Evolutionary conservation across 2,797 vertebrate genomes (phyloP).

Genomic region (Oreochromis mossambicus): DNA sequence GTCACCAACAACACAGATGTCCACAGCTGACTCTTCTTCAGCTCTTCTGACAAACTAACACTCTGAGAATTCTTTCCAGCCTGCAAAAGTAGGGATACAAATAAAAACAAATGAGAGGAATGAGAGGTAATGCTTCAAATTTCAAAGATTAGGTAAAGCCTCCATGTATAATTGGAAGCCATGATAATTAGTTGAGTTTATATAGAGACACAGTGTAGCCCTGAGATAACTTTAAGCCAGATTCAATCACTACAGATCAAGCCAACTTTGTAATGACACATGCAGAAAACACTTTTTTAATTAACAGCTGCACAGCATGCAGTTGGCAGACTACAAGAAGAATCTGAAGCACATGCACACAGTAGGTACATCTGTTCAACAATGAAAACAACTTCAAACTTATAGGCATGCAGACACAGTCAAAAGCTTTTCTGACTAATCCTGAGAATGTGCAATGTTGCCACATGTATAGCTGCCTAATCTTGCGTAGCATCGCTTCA

Average conservation of each 20-base stretch:
- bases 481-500: not conserved
- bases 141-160: slow-evolving; percentile 7
- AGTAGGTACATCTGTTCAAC: not conserved
- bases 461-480: not conserved
- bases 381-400: not conserved
- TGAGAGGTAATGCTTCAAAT: fast-evolving
- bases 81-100: not conserved
- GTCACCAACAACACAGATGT: slow-evolving; percentile 84
- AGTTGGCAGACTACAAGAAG: not conserved
- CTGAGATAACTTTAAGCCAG: slow-evolving; percentile 28
- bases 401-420: not conserved
- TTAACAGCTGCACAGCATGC: not conserved
- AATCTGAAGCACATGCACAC: not conserved
- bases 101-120: not conserved
- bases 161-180: slow-evolving; percentile 10
- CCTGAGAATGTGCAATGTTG: not conserved
- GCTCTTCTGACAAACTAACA: slow-evolving; percentile 71
- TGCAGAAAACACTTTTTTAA: not conserved
- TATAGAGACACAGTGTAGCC: slow-evolving; percentile 1
- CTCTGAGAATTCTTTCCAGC: slow-evolving; percentile 12
- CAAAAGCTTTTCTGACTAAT: not conserved
- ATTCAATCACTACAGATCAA: slow-evolving; percentile 44
- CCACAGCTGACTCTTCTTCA: slow-evolving; percentile 91
- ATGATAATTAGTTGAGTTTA: slow-evolving; percentile 42
- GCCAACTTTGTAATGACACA: not conserved